These are phyloP conservation scores for Cerastoderma edule DNA, from an alignment of 2,888 invertebrate genomes.

Conservation along the genomic window DNA sequence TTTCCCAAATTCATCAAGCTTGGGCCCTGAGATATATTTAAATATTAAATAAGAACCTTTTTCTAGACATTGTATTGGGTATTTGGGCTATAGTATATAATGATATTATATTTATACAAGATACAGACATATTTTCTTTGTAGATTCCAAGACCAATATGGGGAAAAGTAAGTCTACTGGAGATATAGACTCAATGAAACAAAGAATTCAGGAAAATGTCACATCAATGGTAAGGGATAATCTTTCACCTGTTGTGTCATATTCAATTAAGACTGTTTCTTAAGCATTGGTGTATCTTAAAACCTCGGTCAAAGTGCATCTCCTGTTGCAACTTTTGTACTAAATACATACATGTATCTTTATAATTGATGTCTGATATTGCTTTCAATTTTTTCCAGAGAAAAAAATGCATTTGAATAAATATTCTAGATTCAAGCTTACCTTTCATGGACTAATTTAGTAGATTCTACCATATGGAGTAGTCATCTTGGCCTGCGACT, in stretches of 20 bases:
- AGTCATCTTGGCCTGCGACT: too few relatives aligned
- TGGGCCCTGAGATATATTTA: background rate
- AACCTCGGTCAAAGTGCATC: background rate
- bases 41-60: background rate
- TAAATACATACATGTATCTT: too few relatives aligned
- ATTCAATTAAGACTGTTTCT: background rate
- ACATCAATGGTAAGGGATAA: conserved; percentile 70
- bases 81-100: background rate
- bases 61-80: background rate
- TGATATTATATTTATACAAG: background rate
- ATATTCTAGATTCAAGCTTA: too few relatives aligned
- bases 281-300: background rate
- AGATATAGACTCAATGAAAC: conserved; percentile 67
- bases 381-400: too few relatives aligned
- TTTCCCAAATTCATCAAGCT: too few relatives aligned
- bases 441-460: too few relatives aligned
- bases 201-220: conserved; percentile 74
- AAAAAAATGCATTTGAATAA: too few relatives aligned
- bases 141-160: conserved; percentile 11
- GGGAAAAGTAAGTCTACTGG: conserved; percentile 1
- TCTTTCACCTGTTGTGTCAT: background rate
- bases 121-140: background rate
- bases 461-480: too few relatives aligned
- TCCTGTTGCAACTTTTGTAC: background rate
- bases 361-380: too few relatives aligned